Percentiles rank a stretch among this genome's conserved stretches.
phyloP scores from a whole-genome alignment of 2,888 invertebrate species.

The Lordiphosa andalusiaca region DNA sequence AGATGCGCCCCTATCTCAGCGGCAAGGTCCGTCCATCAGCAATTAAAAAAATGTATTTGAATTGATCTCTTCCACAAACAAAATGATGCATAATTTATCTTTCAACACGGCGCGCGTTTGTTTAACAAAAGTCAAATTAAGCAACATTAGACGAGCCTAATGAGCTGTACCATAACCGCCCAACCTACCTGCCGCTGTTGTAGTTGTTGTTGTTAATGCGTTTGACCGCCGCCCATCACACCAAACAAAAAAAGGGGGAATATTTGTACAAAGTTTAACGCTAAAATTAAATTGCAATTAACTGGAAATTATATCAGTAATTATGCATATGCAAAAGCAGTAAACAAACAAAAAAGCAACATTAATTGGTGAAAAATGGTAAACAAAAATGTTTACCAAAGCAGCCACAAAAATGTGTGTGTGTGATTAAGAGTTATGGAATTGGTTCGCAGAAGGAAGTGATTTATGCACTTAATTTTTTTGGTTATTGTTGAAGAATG shows the following conservation, averaged over 20 bases:
- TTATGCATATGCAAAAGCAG: slow-evolving; percentile 58
- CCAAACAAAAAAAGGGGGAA: slow-evolving; percentile 31
- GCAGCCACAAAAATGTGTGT: slow-evolving; percentile 1
- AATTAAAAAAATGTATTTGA: slow-evolving; percentile 1
- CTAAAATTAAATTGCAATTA: slow-evolving; percentile 67
- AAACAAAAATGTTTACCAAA: slow-evolving; percentile 23
- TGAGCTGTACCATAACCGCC: slow-evolving; percentile 5
- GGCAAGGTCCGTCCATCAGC: too few relatives aligned
- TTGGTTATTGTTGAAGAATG: too few relatives aligned
- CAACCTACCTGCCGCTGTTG: too few relatives aligned
- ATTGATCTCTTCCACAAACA: slow-evolving; percentile 40
- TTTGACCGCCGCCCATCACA: slow-evolving; percentile 21
- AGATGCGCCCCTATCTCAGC: neutral
- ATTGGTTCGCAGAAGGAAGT: neutral
- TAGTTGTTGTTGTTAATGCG: slow-evolving; percentile 36
- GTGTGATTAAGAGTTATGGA: slow-evolving; percentile 3
- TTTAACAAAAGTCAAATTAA: slow-evolving; percentile 14
- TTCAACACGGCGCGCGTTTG: slow-evolving; percentile 26
- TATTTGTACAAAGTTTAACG: slow-evolving; percentile 47
- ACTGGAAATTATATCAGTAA: slow-evolving; percentile 62
- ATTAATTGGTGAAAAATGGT: slow-evolving; percentile 45
- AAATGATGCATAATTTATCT: slow-evolving; percentile 62
- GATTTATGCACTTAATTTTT: too few relatives aligned
- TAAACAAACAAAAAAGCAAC: slow-evolving; percentile 54
- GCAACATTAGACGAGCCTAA: slow-evolving; percentile 32